Percentiles rank a stretch among this genome's conserved stretches.
phyloP scores from a whole-genome alignment of 2,797 vertebrate species.

The Micropoecilia bifurca region DNA sequence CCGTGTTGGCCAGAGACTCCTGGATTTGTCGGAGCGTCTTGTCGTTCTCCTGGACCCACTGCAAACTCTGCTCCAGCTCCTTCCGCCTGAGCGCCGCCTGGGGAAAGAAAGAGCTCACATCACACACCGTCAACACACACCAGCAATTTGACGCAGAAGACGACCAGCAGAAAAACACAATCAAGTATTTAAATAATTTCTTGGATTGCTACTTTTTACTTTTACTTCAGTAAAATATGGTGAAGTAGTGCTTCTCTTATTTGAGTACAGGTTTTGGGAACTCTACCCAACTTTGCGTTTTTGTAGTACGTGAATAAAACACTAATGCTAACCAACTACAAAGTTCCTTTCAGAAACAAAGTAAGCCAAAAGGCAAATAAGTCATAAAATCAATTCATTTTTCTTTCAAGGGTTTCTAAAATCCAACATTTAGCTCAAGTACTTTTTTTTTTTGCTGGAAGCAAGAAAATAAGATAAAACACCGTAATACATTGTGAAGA shows the following conservation, averaged over 20 bases:
- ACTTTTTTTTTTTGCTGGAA: background rate
- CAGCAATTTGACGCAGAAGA: background rate
- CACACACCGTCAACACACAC: background rate
- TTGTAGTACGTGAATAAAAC: background rate
- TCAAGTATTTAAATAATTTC: background rate
- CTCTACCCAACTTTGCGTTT: background rate
- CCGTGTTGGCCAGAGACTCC: constrained; percentile 87
- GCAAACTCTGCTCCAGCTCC: constrained; percentile 90
- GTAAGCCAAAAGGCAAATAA: background rate
- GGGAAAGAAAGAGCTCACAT: constrained; percentile 30
- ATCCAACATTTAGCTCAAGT: background rate
- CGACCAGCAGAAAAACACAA: background rate
- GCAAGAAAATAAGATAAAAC: background rate
- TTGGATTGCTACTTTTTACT: too few species aligned
- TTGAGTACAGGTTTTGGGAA: too few species aligned
- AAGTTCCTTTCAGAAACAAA: background rate
- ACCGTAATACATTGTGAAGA: background rate
- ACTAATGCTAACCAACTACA: background rate
- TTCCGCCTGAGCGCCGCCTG: constrained; percentile 90
- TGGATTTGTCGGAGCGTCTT: constrained; percentile 89
- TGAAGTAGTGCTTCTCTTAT: too few species aligned
- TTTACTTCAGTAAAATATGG: too few species aligned
- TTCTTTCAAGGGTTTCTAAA: background rate
- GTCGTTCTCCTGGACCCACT: constrained; percentile 91
- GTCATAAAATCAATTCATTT: background rate